These are phyloP conservation scores for Boloria euphrosyne DNA, from an alignment of 2,888 invertebrate species.

Conservation along the genomic window DNA sequence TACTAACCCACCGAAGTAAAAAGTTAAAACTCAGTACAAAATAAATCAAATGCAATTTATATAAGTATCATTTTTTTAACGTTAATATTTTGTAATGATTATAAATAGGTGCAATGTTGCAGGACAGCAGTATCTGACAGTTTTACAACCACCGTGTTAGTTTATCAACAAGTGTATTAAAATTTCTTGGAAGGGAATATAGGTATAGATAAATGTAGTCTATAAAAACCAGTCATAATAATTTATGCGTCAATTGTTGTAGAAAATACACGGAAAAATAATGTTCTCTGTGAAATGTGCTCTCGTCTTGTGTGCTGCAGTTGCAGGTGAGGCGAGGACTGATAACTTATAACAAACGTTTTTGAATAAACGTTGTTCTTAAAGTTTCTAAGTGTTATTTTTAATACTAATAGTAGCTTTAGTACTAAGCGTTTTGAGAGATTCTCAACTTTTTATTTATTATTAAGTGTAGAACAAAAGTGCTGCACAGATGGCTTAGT, in stretches of 20 bases:
- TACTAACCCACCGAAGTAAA: no score
- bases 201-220: slow-evolving; percentile 54
- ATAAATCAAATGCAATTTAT: no score
- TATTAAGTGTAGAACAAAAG: no score
- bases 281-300: slow-evolving; percentile 58
- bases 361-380: no score
- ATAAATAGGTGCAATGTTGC: not conserved
- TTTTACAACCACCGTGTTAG: slow-evolving; percentile 47
- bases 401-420: no score
- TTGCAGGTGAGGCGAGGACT: slow-evolving; percentile 57
- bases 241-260: not conserved
- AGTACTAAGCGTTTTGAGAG: no score
- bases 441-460: no score
- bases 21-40: no score
- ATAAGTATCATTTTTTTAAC: not conserved
- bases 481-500: no score
- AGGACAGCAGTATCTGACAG: slow-evolving; percentile 31
- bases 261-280: slow-evolving; percentile 40
- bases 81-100: not conserved
- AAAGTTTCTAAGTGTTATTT: no score
- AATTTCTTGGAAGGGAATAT: slow-evolving; percentile 44
- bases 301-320: slow-evolving; percentile 57
- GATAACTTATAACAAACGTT: no score
- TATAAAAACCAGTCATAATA: slow-evolving; percentile 50
- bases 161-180: slow-evolving; percentile 41